A percentile compares a stretch with the other conserved stretches of the same genome.
phyloP scores from a whole-genome alignment of 2,797 vertebrate species.

The Anolis apletophallus region DNA sequence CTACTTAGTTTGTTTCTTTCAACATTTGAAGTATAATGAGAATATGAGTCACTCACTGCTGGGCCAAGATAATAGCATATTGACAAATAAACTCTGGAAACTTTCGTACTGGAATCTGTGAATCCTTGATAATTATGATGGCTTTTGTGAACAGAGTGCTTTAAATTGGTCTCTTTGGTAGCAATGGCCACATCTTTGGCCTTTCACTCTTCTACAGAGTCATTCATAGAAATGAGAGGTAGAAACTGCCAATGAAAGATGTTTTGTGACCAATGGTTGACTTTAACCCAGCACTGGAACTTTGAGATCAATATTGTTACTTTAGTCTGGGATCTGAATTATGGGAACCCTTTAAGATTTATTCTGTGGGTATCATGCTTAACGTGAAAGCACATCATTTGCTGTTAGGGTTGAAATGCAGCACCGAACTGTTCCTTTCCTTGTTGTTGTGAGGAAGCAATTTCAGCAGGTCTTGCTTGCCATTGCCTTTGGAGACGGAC shows the following conservation, averaged over 20 bases:
- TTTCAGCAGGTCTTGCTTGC: not conserved
- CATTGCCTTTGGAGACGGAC: slow-evolving; percentile 1
- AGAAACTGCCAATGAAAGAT: not conserved
- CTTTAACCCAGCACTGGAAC: not conserved
- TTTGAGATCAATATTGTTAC: not conserved
- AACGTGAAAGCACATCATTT: not conserved
- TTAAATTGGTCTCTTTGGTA: not conserved
- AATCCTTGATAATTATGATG: too few relatives aligned
- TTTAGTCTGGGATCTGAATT: not conserved
- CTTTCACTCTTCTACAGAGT: not conserved
- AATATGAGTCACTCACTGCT: not conserved
- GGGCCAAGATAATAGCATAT: not conserved
- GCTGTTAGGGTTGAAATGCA: not conserved
- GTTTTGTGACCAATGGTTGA: too few relatives aligned
- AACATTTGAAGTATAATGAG: not conserved
- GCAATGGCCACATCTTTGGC: too few relatives aligned
- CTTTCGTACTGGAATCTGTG: not conserved
- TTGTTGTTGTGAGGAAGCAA: too few relatives aligned
- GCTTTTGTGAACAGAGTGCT: too few relatives aligned
- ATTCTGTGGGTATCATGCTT: not conserved
- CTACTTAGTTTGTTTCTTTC: too few relatives aligned
- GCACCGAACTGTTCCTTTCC: too few relatives aligned
- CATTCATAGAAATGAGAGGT: not conserved
- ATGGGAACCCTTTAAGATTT: not conserved
- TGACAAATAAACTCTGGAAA: not conserved